These are phyloP conservation scores for Falco berigora DNA, from an alignment of 2,797 vertebrate genomes.

Conservation along the genomic window DNA sequence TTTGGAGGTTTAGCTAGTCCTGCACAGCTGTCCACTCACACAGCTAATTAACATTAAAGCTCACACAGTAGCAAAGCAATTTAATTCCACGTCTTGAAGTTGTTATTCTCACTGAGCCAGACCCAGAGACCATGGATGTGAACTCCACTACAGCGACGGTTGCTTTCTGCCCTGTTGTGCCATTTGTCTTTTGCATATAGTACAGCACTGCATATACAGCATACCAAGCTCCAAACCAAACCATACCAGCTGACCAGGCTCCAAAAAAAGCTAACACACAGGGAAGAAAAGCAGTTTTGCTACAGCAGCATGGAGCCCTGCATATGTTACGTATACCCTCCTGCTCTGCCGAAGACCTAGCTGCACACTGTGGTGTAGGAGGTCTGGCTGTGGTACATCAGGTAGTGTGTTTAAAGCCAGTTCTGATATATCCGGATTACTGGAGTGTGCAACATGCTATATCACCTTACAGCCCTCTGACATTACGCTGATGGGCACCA, in stretches of 20 bases:
- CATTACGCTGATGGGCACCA: not conserved
- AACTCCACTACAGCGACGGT: not conserved
- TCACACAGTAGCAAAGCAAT: not conserved
- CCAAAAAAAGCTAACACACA: not conserved
- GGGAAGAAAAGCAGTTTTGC: not conserved
- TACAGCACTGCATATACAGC: not conserved
- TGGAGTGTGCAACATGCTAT: not conserved
- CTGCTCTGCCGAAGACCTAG: not conserved
- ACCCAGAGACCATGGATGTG: not conserved
- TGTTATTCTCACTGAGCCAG: not conserved
- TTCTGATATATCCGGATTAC: not conserved
- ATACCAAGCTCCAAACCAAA: not conserved
- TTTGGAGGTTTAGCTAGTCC: not conserved
- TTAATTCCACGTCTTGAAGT: not conserved
- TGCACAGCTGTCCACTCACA: not conserved
- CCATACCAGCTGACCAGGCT: not conserved
- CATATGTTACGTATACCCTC: accelerated
- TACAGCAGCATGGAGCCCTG: not conserved
- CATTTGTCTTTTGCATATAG: not conserved
- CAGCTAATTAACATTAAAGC: not conserved
- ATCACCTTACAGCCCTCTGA: not conserved
- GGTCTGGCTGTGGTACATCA: not conserved
- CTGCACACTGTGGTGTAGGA: not conserved
- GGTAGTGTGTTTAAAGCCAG: not conserved
- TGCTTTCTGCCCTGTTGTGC: not conserved